A percentile compares a stretch with the other conserved stretches of the same genome.
These are phyloP conservation scores for Eupeodes luniger DNA, from an alignment of 2,888 invertebrate species.

Conservation along the genomic window DNA sequence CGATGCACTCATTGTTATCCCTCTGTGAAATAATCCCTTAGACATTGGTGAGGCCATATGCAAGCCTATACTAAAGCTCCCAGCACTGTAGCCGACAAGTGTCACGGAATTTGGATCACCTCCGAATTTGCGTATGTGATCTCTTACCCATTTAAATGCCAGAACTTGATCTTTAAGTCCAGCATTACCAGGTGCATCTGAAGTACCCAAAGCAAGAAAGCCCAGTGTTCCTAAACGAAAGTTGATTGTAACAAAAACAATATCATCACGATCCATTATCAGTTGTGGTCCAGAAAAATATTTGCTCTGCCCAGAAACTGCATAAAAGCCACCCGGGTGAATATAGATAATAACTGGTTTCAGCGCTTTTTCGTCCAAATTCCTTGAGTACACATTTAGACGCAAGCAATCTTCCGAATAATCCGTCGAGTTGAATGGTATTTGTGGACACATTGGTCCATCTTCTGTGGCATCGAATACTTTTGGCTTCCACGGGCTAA, in stretches of 20 bases:
- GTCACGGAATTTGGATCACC: conserved; percentile 88
- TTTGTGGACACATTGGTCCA: conserved; percentile 86
- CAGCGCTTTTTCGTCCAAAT: conserved; percentile 63
- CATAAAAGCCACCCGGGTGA: conserved; percentile 88
- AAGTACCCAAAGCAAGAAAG: conserved; percentile 87
- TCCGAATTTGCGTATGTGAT: conserved; percentile 88
- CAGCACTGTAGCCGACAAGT: conserved; percentile 86
- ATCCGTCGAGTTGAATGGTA: conserved; percentile 79
- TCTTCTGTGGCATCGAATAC: conserved; percentile 86
- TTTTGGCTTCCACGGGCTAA: conserved; percentile 83
- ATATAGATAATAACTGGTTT: conserved; percentile 88
- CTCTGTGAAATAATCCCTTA: conserved; percentile 88
- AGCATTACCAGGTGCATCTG: conserved; percentile 88
- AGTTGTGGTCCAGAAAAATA: conserved; percentile 85
- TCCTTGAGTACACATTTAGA: conserved; percentile 85
- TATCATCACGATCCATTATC: conserved; percentile 86
- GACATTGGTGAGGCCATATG: conserved; percentile 88
- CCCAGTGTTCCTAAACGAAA: conserved; percentile 86
- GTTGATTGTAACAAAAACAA: conserved; percentile 87
- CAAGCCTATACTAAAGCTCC: conserved; percentile 85
- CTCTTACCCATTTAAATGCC: conserved; percentile 87
- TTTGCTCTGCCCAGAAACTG: conserved; percentile 85
- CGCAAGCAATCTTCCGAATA: conserved; percentile 86
- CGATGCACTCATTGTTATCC: conserved; percentile 88
- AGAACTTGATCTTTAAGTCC: conserved; percentile 89